phyloP scores from a whole-genome alignment of 1,140 invertebrate genomes.

The Meloidogyne exigua region DNA sequence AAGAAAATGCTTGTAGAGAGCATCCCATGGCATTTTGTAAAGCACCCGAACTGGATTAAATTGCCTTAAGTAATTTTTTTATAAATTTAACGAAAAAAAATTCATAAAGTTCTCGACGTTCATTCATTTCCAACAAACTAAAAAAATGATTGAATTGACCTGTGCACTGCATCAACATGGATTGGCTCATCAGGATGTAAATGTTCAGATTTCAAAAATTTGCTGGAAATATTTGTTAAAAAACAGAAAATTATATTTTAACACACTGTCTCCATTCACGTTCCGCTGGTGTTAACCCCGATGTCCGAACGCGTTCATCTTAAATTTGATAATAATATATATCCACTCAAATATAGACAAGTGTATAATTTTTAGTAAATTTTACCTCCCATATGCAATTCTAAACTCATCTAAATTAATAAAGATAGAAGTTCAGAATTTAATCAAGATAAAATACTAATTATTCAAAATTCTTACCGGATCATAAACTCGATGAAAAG shows the following conservation, averaged over 20 bases:
- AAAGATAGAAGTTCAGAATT: neutral
- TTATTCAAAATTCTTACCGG: slow-evolving; percentile 59
- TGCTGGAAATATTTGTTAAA: slow-evolving; percentile 45
- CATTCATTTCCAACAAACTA: neutral
- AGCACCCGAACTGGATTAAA: slow-evolving; percentile 59
- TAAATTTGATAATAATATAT: neutral
- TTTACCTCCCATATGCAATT: slow-evolving; percentile 28
- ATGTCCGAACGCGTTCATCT: slow-evolving; percentile 56
- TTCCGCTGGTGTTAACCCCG: slow-evolving; percentile 55
- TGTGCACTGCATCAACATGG: slow-evolving; percentile 28
- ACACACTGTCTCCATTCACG: slow-evolving; percentile 59
- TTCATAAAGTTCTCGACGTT: neutral
- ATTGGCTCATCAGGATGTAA: slow-evolving; percentile 62
- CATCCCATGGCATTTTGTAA: slow-evolving; percentile 58
- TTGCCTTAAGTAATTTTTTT: slow-evolving; percentile 37
- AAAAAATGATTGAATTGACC: slow-evolving; percentile 1
- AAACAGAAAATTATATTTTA: neutral
- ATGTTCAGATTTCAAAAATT: slow-evolving; percentile 58
- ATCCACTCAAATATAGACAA: neutral
- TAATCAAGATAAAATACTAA: slow-evolving; percentile 29
- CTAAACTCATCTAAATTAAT: slow-evolving; percentile 10
- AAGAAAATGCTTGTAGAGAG: slow-evolving; percentile 56
- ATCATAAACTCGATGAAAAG: slow-evolving; percentile 54
- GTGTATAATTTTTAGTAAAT: neutral
- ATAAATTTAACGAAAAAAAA: neutral